Evolutionary conservation across 2,797 vertebrate genomes (phyloP).

Genomic region (Gadopsis bispinosus): DNA sequence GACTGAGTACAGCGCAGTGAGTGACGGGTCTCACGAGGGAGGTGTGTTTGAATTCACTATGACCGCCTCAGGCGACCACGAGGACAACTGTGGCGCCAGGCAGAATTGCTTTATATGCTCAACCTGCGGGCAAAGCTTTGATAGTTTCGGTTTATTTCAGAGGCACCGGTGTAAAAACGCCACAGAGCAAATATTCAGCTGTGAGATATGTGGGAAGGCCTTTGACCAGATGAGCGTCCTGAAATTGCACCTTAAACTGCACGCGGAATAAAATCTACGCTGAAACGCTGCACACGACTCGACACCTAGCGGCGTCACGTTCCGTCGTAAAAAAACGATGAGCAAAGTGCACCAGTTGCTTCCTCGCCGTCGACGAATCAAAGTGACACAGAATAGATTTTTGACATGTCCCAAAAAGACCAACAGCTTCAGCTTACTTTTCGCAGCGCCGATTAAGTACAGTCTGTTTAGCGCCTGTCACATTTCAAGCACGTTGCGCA

Average conservation of each 20-base stretch:
- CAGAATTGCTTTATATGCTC: conserved; percentile 77
- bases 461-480: not conserved
- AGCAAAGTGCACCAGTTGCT: not conserved
- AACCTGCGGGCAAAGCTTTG: conserved; percentile 73
- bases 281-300: not conserved
- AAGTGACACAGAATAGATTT: not conserved
- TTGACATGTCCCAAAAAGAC: conserved; percentile 9
- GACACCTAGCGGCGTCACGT: not conserved
- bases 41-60: conserved; percentile 46
- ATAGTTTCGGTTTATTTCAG: conserved; percentile 70
- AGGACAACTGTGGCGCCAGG: conserved; percentile 1
- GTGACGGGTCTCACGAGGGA: conserved; percentile 28
- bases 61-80: not conserved
- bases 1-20: conserved; percentile 18
- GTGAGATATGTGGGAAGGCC: conserved; percentile 57
- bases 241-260: conserved; percentile 67
- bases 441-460: not conserved
- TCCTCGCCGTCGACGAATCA: not conserved
- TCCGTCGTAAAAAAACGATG: not conserved
- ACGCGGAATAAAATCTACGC: conserved; percentile 21
- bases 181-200: conserved; percentile 51
- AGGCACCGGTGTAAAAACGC: conserved; percentile 65
- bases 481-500: conserved; percentile 2
- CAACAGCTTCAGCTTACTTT: not conserved
- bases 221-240: conserved; percentile 67